A percentile compares a stretch with the other conserved stretches of the same genome.
Conservation (phyloP, 2,113 vertebrate genomes). For the Helogale parvula region DNA sequence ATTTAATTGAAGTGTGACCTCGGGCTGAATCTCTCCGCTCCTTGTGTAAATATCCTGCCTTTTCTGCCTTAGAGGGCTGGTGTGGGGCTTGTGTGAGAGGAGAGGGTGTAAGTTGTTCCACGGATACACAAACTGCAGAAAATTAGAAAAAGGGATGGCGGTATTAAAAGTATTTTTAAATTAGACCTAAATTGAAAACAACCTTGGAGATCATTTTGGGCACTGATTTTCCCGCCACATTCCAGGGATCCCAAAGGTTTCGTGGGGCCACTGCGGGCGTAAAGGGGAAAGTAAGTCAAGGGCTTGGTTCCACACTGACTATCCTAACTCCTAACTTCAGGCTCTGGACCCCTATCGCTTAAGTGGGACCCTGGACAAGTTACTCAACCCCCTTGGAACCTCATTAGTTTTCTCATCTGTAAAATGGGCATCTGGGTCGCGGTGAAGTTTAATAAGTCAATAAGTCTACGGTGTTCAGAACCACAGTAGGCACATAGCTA, state of each 20-base stretch:
- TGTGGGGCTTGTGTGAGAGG: fast-evolving
- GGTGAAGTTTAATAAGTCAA: not conserved
- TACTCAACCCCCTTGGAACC: not conserved
- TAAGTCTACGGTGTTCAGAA: not conserved
- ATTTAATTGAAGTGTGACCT: not conserved
- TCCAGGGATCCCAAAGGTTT: not conserved
- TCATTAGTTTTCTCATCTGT: not conserved
- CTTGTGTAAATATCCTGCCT: not conserved
- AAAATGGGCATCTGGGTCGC: not conserved
- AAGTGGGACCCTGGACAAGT: not conserved
- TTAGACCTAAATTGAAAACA: not conserved
- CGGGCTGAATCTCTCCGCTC: not conserved
- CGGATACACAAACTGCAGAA: not conserved
- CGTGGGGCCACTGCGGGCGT: not conserved
- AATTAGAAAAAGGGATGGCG: not conserved
- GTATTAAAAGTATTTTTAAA: not conserved
- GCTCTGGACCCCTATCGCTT: not conserved
- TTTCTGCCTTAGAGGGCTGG: not conserved
- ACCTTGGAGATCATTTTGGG: not conserved
- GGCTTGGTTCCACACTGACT: not conserved
- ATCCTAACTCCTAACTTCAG: not conserved
- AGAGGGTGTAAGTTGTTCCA: too few species aligned
- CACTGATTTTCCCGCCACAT: not conserved
- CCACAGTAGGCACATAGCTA: not conserved
- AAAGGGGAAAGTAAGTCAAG: not conserved